A percentile compares a stretch with the other conserved stretches of the same genome.
phyloP scores from a whole-genome alignment of 2,888 invertebrate genomes.

The Dynastes grantii region DNA sequence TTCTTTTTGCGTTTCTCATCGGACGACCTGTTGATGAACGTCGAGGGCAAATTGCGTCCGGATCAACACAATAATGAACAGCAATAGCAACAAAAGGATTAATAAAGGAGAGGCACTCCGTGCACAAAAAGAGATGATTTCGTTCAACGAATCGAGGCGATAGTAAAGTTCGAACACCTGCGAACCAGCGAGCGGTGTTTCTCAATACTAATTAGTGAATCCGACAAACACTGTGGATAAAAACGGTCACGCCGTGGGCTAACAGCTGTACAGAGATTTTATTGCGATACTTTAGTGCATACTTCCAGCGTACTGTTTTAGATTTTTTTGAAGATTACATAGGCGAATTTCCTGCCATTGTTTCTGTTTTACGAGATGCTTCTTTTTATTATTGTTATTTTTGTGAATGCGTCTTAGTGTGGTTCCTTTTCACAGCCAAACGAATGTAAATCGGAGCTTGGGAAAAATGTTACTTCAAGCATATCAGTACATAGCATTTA shows the following conservation, averaged over 20 bases:
- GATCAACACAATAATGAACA: constrained; percentile 16
- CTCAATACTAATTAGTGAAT: constrained; percentile 60
- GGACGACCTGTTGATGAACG: background rate
- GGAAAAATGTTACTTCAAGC: too few species aligned
- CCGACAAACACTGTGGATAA: constrained; percentile 53
- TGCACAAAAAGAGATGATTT: constrained; percentile 57
- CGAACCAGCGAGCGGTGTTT: constrained; percentile 58
- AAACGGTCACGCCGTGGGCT: constrained; percentile 44
- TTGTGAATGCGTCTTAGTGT: background rate
- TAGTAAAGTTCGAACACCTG: constrained; percentile 61
- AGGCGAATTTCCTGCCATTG: background rate
- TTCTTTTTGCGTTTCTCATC: constrained; percentile 3
- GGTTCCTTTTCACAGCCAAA: too few species aligned
- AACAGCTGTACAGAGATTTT: constrained; percentile 48
- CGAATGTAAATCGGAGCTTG: too few species aligned
- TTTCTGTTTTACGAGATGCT: too few species aligned
- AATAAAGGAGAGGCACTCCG: constrained; percentile 44
- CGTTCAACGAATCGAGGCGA: constrained; percentile 58
- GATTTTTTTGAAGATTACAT: constrained; percentile 2
- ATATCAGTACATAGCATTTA: too few species aligned
- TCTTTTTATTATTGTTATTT: background rate
- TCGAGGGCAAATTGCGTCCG: constrained; percentile 1
- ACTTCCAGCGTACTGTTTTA: too few species aligned
- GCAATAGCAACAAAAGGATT: constrained; percentile 15
- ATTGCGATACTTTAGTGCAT: constrained; percentile 24